Base-by-base conservation (phyloP, 2,888 invertebrate species). In the Amaurobius ferox region DNA sequence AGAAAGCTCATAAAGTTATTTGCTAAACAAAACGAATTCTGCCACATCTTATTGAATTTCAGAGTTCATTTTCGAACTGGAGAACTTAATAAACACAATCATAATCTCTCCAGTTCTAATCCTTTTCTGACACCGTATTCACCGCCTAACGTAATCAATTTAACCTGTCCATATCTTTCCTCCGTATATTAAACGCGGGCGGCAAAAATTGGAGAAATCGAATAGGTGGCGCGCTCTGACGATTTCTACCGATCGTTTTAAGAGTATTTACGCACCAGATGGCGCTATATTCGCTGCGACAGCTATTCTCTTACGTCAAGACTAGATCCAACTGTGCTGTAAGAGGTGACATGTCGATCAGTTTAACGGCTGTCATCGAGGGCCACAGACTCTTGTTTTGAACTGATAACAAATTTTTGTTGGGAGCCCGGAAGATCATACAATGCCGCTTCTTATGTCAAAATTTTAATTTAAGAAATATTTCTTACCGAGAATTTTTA, bases 281-380 rank as follows among this genome's bases (percentile, higher is more conserved):
- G 55, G 55, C 55, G 55, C 23, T 55, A 5, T 55, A n/a, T 16
- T 23, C 55, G 23, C 55, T 55, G 55, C 55, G 55, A 55, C 55
- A 55, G 55, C 55, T 55, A 55, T 55, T 23, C 55, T 55, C 5
- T 55, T 55, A 55, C 55, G 55, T 55, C 55, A 55, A 23, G 55
- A 23, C 23, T 23, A 55, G 19, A 55, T 16, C 16, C 55, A 55
- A 55, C 55, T 55, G 55, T 55, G 55, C 55, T 23, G 55, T 23
- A 23, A 55, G 55, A 55, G 55, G 55, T 55, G 55, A 55, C 55
- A 55, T 55, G 19, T 55, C 23, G 23, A 23, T 23, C 55, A 55
- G 55, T 55, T 19, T 11, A 23, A 16, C 23, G 55, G 23, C 11
- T 55, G 55, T 3, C 55, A 16, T 55, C 1, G 23, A 7, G 13